phyloP scores from a whole-genome alignment of 2,888 invertebrate species.

The Watsonalla binaria region DNA sequence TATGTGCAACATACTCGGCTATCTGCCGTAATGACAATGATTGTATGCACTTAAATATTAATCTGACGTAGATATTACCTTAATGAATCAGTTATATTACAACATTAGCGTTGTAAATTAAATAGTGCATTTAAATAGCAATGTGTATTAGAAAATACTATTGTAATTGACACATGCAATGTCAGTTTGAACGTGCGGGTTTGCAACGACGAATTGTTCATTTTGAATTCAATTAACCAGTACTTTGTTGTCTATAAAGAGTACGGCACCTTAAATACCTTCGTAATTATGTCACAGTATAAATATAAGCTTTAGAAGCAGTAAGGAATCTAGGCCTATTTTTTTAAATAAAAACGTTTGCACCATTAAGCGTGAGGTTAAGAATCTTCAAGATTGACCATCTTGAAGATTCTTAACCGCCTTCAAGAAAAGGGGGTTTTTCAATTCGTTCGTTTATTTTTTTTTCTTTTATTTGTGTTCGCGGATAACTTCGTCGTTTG shows the following conservation, averaged over 20 bases:
- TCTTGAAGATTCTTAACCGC: too few relatives aligned
- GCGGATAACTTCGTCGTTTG: too few relatives aligned
- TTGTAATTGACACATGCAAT: slow-evolving; percentile 3
- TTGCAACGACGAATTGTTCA: not conserved
- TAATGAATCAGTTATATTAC: not conserved
- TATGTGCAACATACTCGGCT: not conserved
- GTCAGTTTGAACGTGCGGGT: not conserved
- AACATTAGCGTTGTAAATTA: not conserved
- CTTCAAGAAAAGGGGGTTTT: too few relatives aligned
- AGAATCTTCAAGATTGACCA: too few relatives aligned
- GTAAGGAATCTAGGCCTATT: too few relatives aligned
- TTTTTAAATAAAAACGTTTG: too few relatives aligned
- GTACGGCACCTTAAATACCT: not conserved
- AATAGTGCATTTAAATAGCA: not conserved
- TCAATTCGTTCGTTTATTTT: too few relatives aligned
- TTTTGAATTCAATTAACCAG: not conserved
- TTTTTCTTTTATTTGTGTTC: too few relatives aligned
- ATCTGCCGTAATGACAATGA: not conserved
- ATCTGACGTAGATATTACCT: not conserved
- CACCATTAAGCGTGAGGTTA: too few relatives aligned
- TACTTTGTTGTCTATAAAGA: too few relatives aligned
- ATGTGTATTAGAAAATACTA: slow-evolving; percentile 5
- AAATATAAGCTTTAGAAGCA: too few relatives aligned
- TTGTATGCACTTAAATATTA: not conserved
- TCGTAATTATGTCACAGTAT: not conserved